Conservation (phyloP, 37 sponge, comb jelly and placozoan species). For the Axinella damicornis region DNA sequence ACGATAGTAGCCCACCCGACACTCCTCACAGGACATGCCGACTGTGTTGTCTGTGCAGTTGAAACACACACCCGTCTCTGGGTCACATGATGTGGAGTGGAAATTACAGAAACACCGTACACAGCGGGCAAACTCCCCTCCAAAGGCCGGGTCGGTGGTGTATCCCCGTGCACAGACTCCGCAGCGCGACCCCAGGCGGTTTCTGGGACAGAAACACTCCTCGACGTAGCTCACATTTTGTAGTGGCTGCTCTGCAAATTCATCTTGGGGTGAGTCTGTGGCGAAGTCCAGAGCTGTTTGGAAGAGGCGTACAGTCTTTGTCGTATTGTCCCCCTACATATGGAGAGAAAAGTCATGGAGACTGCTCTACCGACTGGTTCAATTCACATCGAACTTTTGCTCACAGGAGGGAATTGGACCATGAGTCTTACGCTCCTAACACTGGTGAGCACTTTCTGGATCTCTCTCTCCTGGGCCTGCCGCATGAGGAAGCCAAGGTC, state of each 20-base stretch:
- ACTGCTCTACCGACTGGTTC: no score
- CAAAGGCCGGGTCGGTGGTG: conserved; percentile 63
- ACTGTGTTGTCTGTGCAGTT: conserved; percentile 73
- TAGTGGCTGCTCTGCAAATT: conserved; percentile 1
- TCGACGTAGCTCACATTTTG: conserved; percentile 64
- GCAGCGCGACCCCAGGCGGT: conserved; percentile 58
- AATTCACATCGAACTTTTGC: no score
- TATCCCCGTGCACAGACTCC: conserved; percentile 60
- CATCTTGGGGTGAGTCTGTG: conserved; percentile 1
- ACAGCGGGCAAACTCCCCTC: conserved; percentile 82
- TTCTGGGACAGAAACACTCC: conserved; percentile 65
- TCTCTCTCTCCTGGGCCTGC: conserved; percentile 12
- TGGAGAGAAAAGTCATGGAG: not conserved
- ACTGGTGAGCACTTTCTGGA: conserved; percentile 50
- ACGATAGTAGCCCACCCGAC: conserved; percentile 67
- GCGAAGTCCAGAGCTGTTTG: conserved; percentile 43
- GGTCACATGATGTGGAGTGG: conserved; percentile 75
- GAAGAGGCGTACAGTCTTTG: conserved; percentile 3
- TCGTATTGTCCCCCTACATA: not conserved
- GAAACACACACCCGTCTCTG: conserved; percentile 62
- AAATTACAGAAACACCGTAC: conserved; percentile 79
- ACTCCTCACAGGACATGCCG: conserved; percentile 69
- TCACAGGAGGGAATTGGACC: not conserved
- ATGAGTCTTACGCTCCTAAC: conserved; percentile 28
- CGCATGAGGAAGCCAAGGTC: not conserved